Evolutionary conservation across 2,888 invertebrate species (phyloP).

Genomic region (Serripes groenlandicus): DNA sequence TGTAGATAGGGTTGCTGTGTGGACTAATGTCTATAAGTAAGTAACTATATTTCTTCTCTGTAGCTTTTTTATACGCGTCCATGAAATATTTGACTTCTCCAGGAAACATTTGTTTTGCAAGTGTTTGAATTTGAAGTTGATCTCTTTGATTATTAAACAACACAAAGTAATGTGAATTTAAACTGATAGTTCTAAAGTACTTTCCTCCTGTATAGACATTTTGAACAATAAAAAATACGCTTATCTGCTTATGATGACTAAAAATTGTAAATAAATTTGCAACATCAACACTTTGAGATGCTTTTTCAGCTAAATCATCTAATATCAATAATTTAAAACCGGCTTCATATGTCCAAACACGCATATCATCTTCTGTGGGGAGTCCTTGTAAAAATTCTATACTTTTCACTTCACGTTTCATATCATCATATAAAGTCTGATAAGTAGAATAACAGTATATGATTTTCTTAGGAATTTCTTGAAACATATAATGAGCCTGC

Average conservation of each 20-base stretch:
- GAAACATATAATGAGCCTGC: conserved; percentile 41
- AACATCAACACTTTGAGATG: conserved; percentile 54
- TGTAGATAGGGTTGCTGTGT: conserved; percentile 41
- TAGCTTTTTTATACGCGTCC: conserved; percentile 53
- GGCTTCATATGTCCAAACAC: conserved; percentile 48
- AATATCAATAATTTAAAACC: conserved; percentile 54
- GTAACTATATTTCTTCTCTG: conserved; percentile 50
- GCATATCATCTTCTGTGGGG: conserved; percentile 54
- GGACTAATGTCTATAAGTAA: conserved; percentile 51
- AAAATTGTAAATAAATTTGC: conserved; percentile 50
- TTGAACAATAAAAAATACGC: conserved; percentile 61
- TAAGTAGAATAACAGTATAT: conserved; percentile 47
- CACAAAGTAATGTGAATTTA: conserved; percentile 68
- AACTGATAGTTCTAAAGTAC: conserved; percentile 60
- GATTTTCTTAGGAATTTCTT: conserved; percentile 28
- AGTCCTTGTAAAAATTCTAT: conserved; percentile 55
- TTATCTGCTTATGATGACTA: conserved; percentile 58
- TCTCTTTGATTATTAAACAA: conserved; percentile 56
- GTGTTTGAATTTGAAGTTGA: conserved; percentile 59
- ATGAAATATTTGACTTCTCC: conserved; percentile 60
- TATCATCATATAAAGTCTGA: conserved; percentile 48
- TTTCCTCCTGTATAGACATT: conserved; percentile 65
- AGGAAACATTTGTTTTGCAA: conserved; percentile 65
- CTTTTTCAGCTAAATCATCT: conserved; percentile 60
- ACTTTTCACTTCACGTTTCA: conserved; percentile 29